These are phyloP conservation scores for Cotesia chilonis DNA, from an alignment of 1,140 invertebrate species.

Conservation along the genomic window DNA sequence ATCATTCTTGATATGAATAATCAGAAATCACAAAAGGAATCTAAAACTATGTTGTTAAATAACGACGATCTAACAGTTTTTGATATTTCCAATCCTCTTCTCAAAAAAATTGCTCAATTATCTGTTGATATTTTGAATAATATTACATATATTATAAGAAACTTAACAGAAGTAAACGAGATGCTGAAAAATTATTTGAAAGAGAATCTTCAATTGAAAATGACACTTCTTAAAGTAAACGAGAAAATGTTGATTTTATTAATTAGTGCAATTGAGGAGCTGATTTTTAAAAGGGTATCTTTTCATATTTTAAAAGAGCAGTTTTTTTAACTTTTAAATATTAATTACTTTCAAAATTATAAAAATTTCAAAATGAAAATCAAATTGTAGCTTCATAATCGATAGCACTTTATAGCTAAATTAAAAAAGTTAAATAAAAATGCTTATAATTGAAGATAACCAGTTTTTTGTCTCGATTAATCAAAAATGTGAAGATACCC, in stretches of 20 bases:
- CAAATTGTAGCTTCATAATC: too few relatives aligned
- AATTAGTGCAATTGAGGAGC: not conserved
- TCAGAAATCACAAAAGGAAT: too few relatives aligned
- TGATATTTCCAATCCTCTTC: not conserved
- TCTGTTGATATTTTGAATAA: not conserved
- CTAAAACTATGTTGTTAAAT: not conserved
- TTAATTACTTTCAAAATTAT: too few relatives aligned
- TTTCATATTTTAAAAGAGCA: too few relatives aligned
- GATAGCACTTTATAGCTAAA: too few relatives aligned
- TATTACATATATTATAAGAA: conserved; percentile 6
- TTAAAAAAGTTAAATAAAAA: too few relatives aligned
- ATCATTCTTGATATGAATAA: not conserved
- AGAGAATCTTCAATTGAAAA: conserved; percentile 11
- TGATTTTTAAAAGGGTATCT: too few relatives aligned
- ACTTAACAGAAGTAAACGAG: not conserved
- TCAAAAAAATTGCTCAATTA: not conserved
- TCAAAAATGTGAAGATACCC: too few relatives aligned
- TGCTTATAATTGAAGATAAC: too few relatives aligned
- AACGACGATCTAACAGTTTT: not conserved
- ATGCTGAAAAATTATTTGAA: conserved; percentile 10
- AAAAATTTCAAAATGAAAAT: too few relatives aligned
- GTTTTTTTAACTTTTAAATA: too few relatives aligned
- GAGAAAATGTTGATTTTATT: not conserved
- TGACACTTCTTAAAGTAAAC: conserved; percentile 18
- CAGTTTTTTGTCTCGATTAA: too few relatives aligned